These are phyloP conservation scores for Rhogogaster chlorosoma DNA, from an alignment of 2,888 invertebrate genomes.

Conservation along the genomic window DNA sequence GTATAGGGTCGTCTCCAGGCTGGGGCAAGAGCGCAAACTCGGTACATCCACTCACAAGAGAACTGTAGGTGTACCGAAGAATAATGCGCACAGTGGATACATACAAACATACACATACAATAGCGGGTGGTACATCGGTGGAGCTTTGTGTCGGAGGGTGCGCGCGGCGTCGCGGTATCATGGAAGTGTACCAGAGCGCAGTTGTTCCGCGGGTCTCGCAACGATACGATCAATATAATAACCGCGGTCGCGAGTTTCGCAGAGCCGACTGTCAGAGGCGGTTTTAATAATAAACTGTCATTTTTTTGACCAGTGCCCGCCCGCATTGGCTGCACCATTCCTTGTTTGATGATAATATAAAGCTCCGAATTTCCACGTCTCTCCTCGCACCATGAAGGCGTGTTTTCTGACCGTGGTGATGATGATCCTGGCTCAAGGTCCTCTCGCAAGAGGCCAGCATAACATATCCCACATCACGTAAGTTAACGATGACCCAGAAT, in stretches of 20 bases:
- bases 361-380: not conserved
- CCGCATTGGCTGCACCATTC: not conserved
- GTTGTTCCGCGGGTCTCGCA: constrained; percentile 42
- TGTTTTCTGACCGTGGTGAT: not conserved
- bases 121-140: not conserved
- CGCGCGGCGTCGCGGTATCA: constrained; percentile 17
- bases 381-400: not conserved
- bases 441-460: constrained; percentile 60
- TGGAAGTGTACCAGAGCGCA: constrained; percentile 22
- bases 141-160: constrained; percentile 21
- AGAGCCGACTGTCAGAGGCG: not conserved
- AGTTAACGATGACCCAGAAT: constrained; percentile 58
- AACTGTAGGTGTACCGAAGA: constrained; percentile 2
- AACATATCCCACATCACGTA: constrained; percentile 72
- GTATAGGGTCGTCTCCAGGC: not conserved
- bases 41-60: not conserved
- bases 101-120: not conserved
- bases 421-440: constrained; percentile 24
- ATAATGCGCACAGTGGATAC: constrained; percentile 27
- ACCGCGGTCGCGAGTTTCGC: not conserved
- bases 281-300: not conserved
- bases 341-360: not conserved
- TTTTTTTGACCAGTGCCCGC: not conserved
- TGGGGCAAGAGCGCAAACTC: constrained; percentile 25
- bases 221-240: constrained; percentile 39